Evolutionary conservation across 2,113 vertebrate species (phyloP).

Genomic region (Python bivittatus): DNA sequence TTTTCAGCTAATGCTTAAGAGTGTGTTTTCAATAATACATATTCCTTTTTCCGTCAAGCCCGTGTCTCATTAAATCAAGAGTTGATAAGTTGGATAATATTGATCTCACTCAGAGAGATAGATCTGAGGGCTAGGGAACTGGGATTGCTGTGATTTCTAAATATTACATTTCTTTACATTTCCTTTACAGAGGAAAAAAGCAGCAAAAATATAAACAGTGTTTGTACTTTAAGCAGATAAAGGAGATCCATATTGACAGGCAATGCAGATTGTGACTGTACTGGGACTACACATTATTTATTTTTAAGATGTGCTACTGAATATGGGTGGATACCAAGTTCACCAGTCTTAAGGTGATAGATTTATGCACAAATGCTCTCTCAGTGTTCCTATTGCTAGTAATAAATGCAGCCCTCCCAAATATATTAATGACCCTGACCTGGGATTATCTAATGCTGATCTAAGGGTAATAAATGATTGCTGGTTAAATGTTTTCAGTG

Average conservation of each 20-base stretch:
- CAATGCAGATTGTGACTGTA: neutral
- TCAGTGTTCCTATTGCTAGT: neutral
- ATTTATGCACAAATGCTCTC: neutral
- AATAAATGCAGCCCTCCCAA: neutral
- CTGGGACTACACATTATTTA: neutral
- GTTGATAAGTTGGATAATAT: neutral
- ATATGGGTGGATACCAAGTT: neutral
- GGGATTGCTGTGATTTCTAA: neutral
- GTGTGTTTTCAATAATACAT: neutral
- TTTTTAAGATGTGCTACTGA: neutral
- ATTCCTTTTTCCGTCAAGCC: neutral
- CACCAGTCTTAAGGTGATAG: neutral
- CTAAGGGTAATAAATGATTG: neutral
- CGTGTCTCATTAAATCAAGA: neutral
- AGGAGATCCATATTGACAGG: neutral
- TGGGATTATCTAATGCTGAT: slow-evolving; percentile 7
- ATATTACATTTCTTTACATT: neutral
- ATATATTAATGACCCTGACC: neutral
- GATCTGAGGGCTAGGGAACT: neutral
- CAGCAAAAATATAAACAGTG: neutral
- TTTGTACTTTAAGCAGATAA: neutral
- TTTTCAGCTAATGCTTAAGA: slow-evolving; percentile 40
- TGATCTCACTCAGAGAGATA: neutral
- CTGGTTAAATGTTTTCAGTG: neutral
- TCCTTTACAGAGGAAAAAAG: neutral